Conservation (phyloP, 1,140 invertebrate species). For the Saccostrea glomerata region DNA sequence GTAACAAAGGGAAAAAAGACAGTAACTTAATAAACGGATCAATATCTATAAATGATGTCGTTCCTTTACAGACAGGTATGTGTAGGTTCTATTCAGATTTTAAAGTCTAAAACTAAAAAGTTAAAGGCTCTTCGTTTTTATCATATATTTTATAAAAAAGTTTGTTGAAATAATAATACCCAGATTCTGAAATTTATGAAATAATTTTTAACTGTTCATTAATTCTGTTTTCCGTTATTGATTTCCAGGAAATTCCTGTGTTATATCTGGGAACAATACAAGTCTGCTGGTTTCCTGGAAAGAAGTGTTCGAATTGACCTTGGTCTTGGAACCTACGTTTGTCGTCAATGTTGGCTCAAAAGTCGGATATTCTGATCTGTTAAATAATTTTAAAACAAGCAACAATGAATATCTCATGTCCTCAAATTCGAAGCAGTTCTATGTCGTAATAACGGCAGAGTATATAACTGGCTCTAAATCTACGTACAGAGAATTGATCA, state of each 20-base stretch:
- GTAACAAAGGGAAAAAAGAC: background rate
- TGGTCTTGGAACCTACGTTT: background rate
- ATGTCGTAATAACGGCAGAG: constrained; percentile 11
- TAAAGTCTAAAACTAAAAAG: too few species aligned
- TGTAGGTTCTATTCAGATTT: too few species aligned
- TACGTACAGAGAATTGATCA: background rate
- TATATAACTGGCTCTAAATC: constrained; percentile 4
- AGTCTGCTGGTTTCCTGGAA: constrained; percentile 11
- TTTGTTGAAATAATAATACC: too few species aligned
- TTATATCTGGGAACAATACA: background rate
- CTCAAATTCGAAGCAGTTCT: background rate
- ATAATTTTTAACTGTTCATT: too few species aligned
- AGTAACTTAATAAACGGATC: constrained; percentile 30
- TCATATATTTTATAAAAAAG: too few species aligned
- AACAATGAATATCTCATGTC: background rate
- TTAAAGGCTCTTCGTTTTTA: too few species aligned
- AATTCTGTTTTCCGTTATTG: too few species aligned
- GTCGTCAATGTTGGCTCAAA: constrained; percentile 22
- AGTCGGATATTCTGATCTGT: background rate
- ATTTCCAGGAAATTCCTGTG: constrained; percentile 2
- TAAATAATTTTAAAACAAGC: background rate
- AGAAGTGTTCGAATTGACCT: constrained; percentile 19
- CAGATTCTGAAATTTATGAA: too few species aligned
- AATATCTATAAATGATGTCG: constrained; percentile 1
- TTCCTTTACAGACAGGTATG: constrained; percentile 38